These are phyloP conservation scores for Bombyx huttoni DNA, from an alignment of 2,888 invertebrate genomes.

Conservation along the genomic window DNA sequence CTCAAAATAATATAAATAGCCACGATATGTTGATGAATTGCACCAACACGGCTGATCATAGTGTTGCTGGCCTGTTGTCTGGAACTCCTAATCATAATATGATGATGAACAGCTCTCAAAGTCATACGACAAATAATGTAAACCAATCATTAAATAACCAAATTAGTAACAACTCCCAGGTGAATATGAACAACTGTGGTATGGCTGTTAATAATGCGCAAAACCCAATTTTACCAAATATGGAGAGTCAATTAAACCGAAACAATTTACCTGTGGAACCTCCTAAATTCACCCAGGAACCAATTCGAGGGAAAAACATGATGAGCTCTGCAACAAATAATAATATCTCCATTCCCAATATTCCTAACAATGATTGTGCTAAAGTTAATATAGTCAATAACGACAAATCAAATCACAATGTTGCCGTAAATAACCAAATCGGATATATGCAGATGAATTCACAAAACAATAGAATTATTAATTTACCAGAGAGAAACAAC, in stretches of 20 bases:
- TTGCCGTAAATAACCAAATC: constrained; percentile 58
- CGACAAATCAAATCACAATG: constrained; percentile 54
- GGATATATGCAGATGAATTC: constrained; percentile 63
- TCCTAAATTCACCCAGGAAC: constrained; percentile 49
- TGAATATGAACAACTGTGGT: constrained; percentile 57
- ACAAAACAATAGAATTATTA: constrained; percentile 57
- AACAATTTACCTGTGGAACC: constrained; percentile 40
- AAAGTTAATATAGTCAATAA: constrained; percentile 49
- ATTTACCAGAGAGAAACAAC: constrained; percentile 51
- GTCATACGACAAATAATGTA: constrained; percentile 39
- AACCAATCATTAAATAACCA: constrained; percentile 44
- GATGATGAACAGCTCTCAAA: constrained; percentile 53
- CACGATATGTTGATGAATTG: constrained; percentile 63
- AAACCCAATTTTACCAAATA: constrained; percentile 36
- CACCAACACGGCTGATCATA: constrained; percentile 48
- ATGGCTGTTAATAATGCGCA: constrained; percentile 43
- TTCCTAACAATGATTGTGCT: constrained; percentile 49
- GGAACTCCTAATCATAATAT: constrained; percentile 49
- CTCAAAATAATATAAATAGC: constrained; percentile 40
- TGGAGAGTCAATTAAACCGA: constrained; percentile 50
- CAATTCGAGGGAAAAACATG: constrained; percentile 52
- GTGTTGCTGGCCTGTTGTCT: constrained; percentile 45
- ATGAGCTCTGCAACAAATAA: constrained; percentile 45
- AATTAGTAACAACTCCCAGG: constrained; percentile 42
- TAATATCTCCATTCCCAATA: constrained; percentile 37